Conservation (phyloP, 1,140 invertebrate genomes). For the Globodera rostochiensis region DNA sequence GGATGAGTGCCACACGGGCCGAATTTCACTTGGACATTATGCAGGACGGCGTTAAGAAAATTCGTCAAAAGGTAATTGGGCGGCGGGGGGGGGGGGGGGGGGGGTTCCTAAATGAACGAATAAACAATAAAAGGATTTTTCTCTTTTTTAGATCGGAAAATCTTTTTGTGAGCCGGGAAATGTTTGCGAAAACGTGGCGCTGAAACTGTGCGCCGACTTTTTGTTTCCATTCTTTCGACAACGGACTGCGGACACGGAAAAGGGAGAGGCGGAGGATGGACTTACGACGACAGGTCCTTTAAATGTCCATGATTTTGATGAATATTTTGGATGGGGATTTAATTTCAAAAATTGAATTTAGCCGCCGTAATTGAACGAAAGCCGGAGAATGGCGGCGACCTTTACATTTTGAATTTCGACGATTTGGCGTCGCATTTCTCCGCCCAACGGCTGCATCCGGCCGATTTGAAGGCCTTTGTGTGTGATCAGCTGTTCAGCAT, state of each 20-base stretch:
- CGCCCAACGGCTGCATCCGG: conserved; percentile 51
- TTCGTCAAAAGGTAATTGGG: conserved; percentile 83
- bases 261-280: not conserved
- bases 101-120: not conserved
- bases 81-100: too few species aligned
- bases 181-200: conserved; percentile 80
- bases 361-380: conserved; percentile 47
- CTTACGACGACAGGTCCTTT: too few species aligned
- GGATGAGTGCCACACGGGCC: conserved; percentile 92
- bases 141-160: conserved; percentile 72
- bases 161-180: conserved; percentile 98
- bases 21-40: conserved; percentile 93
- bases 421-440: conserved; percentile 49
- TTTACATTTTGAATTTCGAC: conserved; percentile 37
- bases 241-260: conserved; percentile 14
- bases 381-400: conserved; percentile 59
- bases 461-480: conserved; percentile 52
- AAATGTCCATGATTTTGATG: not conserved
- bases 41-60: conserved; percentile 80
- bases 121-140: too few species aligned
- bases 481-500: not conserved
- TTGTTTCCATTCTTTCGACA: conserved; percentile 48
- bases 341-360: conserved; percentile 27
- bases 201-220: conserved; percentile 47
- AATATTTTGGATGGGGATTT: conserved; percentile 22